A percentile compares a stretch with the other conserved stretches of the same genome.
These are phyloP conservation scores for Limnephilus auricula DNA, from an alignment of 2,888 invertebrate genomes.

Conservation along the genomic window DNA sequence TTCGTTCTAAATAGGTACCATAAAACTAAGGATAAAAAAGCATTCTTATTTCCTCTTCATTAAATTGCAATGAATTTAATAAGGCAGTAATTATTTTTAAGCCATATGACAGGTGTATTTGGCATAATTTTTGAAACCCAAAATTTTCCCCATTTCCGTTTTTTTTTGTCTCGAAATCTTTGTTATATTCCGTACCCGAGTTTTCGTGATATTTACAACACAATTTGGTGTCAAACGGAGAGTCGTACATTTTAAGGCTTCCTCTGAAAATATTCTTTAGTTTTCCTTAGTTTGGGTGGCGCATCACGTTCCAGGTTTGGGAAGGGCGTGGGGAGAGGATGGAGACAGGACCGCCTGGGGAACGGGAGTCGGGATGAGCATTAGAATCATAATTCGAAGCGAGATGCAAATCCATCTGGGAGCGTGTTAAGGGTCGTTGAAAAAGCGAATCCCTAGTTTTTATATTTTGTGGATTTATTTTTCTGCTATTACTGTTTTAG, in stretches of 20 bases:
- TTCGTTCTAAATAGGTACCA: too few species aligned
- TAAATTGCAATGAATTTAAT: not conserved
- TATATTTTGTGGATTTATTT: not conserved
- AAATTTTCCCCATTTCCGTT: not conserved
- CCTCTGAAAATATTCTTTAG: slow-evolving; percentile 16
- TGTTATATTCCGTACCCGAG: not conserved
- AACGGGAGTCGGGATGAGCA: not conserved
- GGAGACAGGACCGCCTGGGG: slow-evolving; percentile 26
- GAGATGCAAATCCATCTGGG: not conserved
- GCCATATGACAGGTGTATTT: not conserved
- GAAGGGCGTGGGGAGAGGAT: not conserved
- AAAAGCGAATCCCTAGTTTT: not conserved
- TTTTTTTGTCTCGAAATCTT: not conserved
- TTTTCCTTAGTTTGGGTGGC: slow-evolving; percentile 29
- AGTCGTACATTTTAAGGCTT: slow-evolving; percentile 13
- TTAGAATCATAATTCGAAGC: not conserved
- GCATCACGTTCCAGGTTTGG: slow-evolving; percentile 2
- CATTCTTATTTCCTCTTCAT: not conserved
- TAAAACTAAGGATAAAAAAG: not conserved
- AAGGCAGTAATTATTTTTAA: not conserved
- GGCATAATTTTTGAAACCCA: not conserved
- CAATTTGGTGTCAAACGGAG: slow-evolving; percentile 31
- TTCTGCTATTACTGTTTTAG: not conserved
- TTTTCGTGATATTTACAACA: slow-evolving; percentile 19
- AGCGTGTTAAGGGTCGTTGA: not conserved